Conservation (phyloP, 2,797 vertebrate genomes). For the Pogonophryne albipinna region DNA sequence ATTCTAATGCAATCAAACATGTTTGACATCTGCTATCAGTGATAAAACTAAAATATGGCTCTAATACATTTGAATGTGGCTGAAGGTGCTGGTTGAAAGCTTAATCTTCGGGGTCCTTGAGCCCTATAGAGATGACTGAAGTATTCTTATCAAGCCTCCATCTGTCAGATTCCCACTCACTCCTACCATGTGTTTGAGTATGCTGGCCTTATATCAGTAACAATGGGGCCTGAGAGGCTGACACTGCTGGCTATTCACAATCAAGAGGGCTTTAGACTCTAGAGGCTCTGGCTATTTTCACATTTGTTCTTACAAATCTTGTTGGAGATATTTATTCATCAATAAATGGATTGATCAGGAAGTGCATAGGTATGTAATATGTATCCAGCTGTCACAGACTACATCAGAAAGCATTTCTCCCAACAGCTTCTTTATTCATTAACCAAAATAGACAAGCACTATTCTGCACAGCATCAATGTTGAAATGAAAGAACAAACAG, state of each 20-base stretch:
- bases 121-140: slow-evolving; percentile 22
- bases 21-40: slow-evolving; percentile 7
- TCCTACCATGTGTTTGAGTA: slow-evolving; percentile 43
- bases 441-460: slow-evolving; percentile 30
- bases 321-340: neutral
- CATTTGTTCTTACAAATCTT: neutral
- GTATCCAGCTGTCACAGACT: slow-evolving; percentile 5
- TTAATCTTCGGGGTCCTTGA: slow-evolving; percentile 58
- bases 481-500: slow-evolving; percentile 22
- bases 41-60: slow-evolving; percentile 17
- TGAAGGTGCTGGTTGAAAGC: slow-evolving; percentile 44
- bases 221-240: slow-evolving; percentile 46
- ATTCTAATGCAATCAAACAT: slow-evolving; percentile 43
- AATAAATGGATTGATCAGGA: neutral
- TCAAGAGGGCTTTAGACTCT: neutral
- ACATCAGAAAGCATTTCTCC: slow-evolving; percentile 14
- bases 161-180: slow-evolving; percentile 71
- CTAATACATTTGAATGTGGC: slow-evolving; percentile 57
- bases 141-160: slow-evolving; percentile 57
- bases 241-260: slow-evolving; percentile 30
- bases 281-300: too few relatives aligned
- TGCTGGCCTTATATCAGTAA: slow-evolving; percentile 40
- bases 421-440: slow-evolving; percentile 21
- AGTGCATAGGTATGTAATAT: slow-evolving; percentile 4
- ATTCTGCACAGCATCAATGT: slow-evolving; percentile 33